These are phyloP conservation scores for Nanorana parkeri DNA, from an alignment of 2,113 vertebrate genomes.

Conservation along the genomic window DNA sequence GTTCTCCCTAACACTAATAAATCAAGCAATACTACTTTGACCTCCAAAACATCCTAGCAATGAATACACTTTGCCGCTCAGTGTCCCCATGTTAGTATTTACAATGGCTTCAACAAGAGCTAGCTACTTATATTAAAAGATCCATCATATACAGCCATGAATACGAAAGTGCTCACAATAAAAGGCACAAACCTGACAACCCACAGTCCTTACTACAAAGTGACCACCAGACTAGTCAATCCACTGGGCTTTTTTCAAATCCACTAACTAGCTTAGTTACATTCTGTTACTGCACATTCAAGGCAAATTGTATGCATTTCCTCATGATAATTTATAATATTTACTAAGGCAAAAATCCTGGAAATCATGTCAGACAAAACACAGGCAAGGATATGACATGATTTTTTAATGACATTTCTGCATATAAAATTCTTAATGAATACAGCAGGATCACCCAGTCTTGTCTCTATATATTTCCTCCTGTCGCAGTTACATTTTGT, in stretches of 20 bases:
- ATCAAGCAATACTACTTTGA: too few species aligned
- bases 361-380: slow-evolving; percentile 25
- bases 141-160: too few species aligned
- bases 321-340: slow-evolving; percentile 9
- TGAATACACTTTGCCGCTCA: too few species aligned
- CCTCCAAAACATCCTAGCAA: too few species aligned
- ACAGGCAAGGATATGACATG: slow-evolving; percentile 22
- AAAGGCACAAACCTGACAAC: too few species aligned
- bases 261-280: background rate
- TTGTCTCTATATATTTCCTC: slow-evolving; percentile 10
- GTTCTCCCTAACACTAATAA: too few species aligned
- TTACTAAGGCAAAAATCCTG: slow-evolving; percentile 19
- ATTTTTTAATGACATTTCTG: slow-evolving; percentile 45
- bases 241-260: too few species aligned
- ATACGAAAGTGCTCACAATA: too few species aligned
- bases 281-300: background rate
- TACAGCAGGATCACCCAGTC: slow-evolving; percentile 27
- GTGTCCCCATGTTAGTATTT: too few species aligned
- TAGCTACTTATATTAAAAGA: too few species aligned
- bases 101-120: too few species aligned
- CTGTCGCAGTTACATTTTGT: background rate
- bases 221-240: background rate
- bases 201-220: background rate
- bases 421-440: slow-evolving; percentile 43
- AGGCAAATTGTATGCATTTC: slow-evolving; percentile 11